Conservation (phyloP, 2,888 invertebrate species). For the Dromius quadrimaculatus region DNA sequence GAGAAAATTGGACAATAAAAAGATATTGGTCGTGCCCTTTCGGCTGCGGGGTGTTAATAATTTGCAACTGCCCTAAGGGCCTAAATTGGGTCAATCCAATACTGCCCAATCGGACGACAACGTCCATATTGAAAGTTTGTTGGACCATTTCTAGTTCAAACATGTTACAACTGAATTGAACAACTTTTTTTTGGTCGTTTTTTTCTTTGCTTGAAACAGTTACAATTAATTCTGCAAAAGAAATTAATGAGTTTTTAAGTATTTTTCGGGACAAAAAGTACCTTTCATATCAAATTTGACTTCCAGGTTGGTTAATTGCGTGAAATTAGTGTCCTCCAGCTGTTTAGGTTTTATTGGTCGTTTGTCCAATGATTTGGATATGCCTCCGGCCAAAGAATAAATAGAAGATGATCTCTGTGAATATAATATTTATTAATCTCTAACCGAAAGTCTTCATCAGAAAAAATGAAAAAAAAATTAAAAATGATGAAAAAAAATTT, state of each 20-base stretch:
- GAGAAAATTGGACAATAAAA: constrained; percentile 78
- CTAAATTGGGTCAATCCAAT: constrained; percentile 78
- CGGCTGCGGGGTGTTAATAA: constrained; percentile 78
- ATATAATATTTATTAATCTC: constrained; percentile 3
- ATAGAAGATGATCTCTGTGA: constrained; percentile 18
- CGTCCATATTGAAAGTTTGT: constrained; percentile 80
- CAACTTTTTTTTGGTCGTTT: constrained; percentile 54
- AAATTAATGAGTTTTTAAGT: constrained; percentile 1
- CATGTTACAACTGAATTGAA: constrained; percentile 33
- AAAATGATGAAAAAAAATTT: too few relatives aligned
- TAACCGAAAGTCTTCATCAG: too few relatives aligned
- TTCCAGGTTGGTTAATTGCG: constrained; percentile 80
- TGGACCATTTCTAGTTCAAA: constrained; percentile 82
- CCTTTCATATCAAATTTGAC: constrained; percentile 81
- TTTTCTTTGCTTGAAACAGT: constrained; percentile 57
- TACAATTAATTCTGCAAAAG: constrained; percentile 59
- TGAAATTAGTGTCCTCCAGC: constrained; percentile 61
- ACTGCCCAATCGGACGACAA: constrained; percentile 77
- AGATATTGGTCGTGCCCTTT: constrained; percentile 71
- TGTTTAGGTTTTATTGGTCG: too few relatives aligned
- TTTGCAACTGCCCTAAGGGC: constrained; percentile 65
- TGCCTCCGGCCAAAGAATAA: neutral
- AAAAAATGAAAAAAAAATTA: neutral
- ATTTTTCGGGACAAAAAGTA: constrained; percentile 59
- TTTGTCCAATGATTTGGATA: too few relatives aligned